Base-by-base conservation (phyloP, 2,113 vertebrate species). In the Spea bombifrons region DNA sequence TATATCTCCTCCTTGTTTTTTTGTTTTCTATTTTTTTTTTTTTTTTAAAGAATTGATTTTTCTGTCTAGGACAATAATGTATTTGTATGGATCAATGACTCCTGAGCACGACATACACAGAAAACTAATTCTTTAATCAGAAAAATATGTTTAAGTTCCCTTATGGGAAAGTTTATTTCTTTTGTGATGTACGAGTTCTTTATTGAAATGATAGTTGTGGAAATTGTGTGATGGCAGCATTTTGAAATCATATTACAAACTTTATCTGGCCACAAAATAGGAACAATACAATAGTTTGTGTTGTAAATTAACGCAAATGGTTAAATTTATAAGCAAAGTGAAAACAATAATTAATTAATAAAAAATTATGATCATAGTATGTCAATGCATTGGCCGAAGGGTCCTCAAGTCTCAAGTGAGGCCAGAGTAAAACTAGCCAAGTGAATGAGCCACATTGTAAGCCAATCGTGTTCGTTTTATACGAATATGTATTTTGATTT, bases 41-140 rank as follows among this genome's bases (percentile, higher is more conserved):
- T 59, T 65, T 61, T 65, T 75, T 65, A 63, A 7, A 17, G 3
- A 73, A 73, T 73, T 63, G 71, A 73, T 73, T 61, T 73, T 73
- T 46, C 10, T 73, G 57, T 73, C 57, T 48, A 48, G 9, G 44
- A 73, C 71, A 73, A 73, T 73, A 73, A 73, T 63, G 44, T 15
- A 73, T 73, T 61, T 47, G 57, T 61, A 6, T 48, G 57, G 71
- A 16, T 73, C 55, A 16, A 73, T 73, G 44, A 7, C 59, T 73
- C 59, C 52, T 57, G 52, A 30, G 17, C 16, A 30, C 8, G 17
- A 57, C 71, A 73, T 16, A 48, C 12, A 63, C n/a, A 63, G 46
- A 63, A 63, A 63, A 61, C 53, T 57, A 73, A 73, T 73, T 73
- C n/a, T 63, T 46, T 73, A 48, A 73, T 61, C 71, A 73, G 59